Conservation (phyloP, 2,113 vertebrate genomes). For the Saccopteryx bilineata region DNA sequence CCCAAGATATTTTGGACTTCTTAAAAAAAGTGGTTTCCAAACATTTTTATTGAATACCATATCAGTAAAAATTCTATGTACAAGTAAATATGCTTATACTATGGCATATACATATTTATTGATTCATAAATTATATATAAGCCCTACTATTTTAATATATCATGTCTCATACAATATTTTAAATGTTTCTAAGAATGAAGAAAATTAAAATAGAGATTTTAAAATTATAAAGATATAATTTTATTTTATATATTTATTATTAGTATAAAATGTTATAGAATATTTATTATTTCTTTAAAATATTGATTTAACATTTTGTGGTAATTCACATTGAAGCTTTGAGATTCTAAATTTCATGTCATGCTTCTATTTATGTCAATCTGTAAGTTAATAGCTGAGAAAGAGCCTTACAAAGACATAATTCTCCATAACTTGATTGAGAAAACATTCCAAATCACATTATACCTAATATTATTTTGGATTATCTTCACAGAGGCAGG, state of each 20-base stretch:
- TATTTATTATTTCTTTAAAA: neutral
- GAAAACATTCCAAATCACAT: neutral
- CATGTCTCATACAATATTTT: neutral
- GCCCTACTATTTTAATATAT: neutral
- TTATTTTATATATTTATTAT: neutral
- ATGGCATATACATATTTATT: neutral
- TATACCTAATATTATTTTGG: neutral
- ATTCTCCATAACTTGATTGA: neutral
- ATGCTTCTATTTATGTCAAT: conserved; percentile 15
- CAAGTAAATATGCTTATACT: neutral
- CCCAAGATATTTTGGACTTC: neutral
- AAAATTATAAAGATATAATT: conserved; percentile 46
- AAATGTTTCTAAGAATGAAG: neutral
- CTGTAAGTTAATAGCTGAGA: conserved; percentile 5
- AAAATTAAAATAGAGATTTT: neutral
- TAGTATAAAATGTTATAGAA: neutral
- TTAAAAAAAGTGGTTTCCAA: conserved; percentile 18
- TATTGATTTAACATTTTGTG: neutral
- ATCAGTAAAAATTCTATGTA: neutral
- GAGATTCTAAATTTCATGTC: neutral
- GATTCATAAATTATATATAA: conserved; percentile 25
- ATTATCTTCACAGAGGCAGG: neutral
- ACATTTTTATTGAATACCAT: neutral
- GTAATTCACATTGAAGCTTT: neutral
- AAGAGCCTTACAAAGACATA: neutral